phyloP scores from a whole-genome alignment of 2,797 vertebrate species.

The Otolemur crassicaudatus region DNA sequence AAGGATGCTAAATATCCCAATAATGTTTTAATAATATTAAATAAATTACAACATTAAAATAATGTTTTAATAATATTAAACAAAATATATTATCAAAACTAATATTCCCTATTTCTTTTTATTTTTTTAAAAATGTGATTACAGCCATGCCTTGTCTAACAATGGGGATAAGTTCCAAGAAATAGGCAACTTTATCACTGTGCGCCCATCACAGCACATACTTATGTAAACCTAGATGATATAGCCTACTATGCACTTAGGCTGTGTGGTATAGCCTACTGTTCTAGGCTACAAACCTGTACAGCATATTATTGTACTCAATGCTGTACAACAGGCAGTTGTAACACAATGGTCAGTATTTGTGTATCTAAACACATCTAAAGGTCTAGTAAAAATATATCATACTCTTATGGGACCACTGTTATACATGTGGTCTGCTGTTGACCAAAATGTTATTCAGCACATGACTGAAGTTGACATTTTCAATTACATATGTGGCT shows the following conservation, averaged over 20 bases:
- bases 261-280: background rate
- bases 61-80: background rate
- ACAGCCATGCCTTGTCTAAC: background rate
- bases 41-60: no score
- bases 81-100: slow-evolving; percentile 37
- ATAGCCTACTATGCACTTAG: background rate
- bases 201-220: background rate
- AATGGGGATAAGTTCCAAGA: background rate
- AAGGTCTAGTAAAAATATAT: background rate
- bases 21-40: background rate
- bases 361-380: background rate
- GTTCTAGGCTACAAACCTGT: background rate
- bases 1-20: background rate
- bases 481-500: background rate
- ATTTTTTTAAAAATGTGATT: background rate
- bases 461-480: background rate
- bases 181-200: background rate
- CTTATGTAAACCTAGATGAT: background rate
- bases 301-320: background rate
- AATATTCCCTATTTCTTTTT: background rate
- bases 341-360: background rate
- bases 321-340: background rate
- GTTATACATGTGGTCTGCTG: background rate
- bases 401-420: background rate
- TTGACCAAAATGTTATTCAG: background rate